Evolutionary conservation across 1,140 invertebrate genomes (phyloP).

Genomic region (Aporrectodea caliginosa): DNA sequence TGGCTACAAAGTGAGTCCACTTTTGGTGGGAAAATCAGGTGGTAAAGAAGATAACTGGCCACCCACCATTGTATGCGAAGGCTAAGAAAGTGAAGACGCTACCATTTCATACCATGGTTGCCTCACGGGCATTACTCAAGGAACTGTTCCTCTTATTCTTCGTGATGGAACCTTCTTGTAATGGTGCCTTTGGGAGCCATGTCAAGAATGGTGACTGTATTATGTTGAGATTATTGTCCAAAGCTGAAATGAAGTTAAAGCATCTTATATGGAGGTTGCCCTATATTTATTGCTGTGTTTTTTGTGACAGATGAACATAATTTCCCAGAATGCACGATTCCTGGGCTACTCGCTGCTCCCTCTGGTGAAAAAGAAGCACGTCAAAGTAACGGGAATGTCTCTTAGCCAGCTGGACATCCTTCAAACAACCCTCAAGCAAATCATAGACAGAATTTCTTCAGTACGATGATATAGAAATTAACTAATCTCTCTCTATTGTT

Average conservation of each 20-base stretch:
- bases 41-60: too few relatives aligned
- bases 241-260: not conserved
- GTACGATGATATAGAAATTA: not conserved
- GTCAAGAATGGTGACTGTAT: not conserved
- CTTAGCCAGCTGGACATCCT: conserved; percentile 1
- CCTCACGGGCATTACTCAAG: not conserved
- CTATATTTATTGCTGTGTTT: not conserved
- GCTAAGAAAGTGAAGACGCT: too few relatives aligned
- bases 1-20: too few relatives aligned
- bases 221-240: not conserved
- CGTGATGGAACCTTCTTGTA: not conserved
- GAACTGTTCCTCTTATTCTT: not conserved
- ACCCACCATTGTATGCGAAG: too few relatives aligned
- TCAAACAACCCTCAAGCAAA: not conserved
- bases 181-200: not conserved
- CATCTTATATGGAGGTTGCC: not conserved
- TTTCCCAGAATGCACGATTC: conserved; percentile 11
- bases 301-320: not conserved
- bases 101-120: too few relatives aligned
- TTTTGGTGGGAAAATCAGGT: too few relatives aligned
- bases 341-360: not conserved
- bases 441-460: not conserved
- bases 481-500: too few relatives aligned
- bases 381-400: not conserved
- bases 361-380: conserved; percentile 1